Base-by-base conservation (phyloP, 2,113 vertebrate genomes). In the Aleadryas rufinucha region DNA sequence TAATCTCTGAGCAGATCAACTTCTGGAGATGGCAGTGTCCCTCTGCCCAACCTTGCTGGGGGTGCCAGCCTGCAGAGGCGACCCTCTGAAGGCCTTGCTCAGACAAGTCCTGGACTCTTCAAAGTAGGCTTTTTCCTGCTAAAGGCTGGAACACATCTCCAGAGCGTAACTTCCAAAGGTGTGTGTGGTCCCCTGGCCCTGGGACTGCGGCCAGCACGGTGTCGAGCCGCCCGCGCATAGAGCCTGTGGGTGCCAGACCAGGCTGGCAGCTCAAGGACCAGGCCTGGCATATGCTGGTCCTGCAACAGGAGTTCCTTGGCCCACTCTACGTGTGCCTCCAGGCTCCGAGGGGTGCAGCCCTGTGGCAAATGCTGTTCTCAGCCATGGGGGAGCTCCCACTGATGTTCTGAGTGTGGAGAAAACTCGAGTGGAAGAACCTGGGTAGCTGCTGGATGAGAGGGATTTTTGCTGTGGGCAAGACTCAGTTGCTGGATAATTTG, bases 151-250 rank as follows among this genome's bases (percentile, higher is more conserved):
- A 26, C 10, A 3, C 3, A 0, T 69, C 11, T 74, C 63, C 8
- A 33, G 83, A 74, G 50, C 7, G 3, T 11, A 28, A 49, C 44
- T 94, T 78, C 6, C 16, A 7, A 20, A 44, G 86, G 35, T 72
- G 10, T 8, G 2, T 45, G 2, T 39, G 60, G 35, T 87, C 8
- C 17, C 39, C 31, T 61, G 41, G n/a, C 30, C 13, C 57, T 23
- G 3, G 49, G 56, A 42, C 61, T 18, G 7, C 9, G 9, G 70
- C 82, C 53, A 56, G 49, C 0, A 0, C 0, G 0, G 31, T 20
- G 52, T 31, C 0, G 1, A n/a, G 21, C 54, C 28, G 21, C 39
- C 50, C 3, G 22, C 0, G 0, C 11, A 2, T 18, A 4, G n/a
- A 60, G 56, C 4, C 2, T 5, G 23, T 13, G n/a, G 65, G 83